Evolutionary conservation across 2,797 vertebrate genomes (phyloP).

Genomic region (Halcyon badia): DNA sequence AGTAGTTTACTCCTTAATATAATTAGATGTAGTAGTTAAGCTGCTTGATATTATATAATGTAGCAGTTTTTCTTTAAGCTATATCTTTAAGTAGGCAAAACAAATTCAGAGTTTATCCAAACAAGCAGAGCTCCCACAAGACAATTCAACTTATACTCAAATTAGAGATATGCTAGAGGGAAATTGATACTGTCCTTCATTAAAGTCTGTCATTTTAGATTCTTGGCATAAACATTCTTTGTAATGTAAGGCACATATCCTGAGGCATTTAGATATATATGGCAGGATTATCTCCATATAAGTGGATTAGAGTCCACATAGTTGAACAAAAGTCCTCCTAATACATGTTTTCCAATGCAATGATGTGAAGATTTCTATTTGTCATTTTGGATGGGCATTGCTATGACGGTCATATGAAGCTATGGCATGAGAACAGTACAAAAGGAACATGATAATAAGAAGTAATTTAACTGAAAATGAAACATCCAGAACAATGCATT

Average conservation of each 20-base stretch:
- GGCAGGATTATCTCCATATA: neutral
- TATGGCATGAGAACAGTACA: neutral
- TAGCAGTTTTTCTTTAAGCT: conserved; percentile 23
- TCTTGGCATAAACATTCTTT: neutral
- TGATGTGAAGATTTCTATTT: neutral
- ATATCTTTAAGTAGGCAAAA: neutral
- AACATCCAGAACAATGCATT: neutral
- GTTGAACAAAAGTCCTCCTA: neutral
- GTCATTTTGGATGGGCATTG: neutral
- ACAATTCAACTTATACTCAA: conserved; percentile 39
- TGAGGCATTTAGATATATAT: neutral
- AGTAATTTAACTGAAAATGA: neutral
- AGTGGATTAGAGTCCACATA: neutral
- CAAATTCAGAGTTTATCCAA: conserved; percentile 52
- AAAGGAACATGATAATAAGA: neutral
- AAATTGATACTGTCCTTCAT: conserved; percentile 16
- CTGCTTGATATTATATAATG: conserved; percentile 39
- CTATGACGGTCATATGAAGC: neutral
- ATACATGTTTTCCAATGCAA: neutral
- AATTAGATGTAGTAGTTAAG: conserved; percentile 35
- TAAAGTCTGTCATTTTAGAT: conserved; percentile 13
- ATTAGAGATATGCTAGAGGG: conserved; percentile 13
- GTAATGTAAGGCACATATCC: conserved; percentile 16
- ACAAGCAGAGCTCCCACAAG: conserved; percentile 37
- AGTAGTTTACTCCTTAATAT: conserved; percentile 25